These are phyloP conservation scores for Euphydryas editha DNA, from an alignment of 2,888 invertebrate species.

Conservation along the genomic window DNA sequence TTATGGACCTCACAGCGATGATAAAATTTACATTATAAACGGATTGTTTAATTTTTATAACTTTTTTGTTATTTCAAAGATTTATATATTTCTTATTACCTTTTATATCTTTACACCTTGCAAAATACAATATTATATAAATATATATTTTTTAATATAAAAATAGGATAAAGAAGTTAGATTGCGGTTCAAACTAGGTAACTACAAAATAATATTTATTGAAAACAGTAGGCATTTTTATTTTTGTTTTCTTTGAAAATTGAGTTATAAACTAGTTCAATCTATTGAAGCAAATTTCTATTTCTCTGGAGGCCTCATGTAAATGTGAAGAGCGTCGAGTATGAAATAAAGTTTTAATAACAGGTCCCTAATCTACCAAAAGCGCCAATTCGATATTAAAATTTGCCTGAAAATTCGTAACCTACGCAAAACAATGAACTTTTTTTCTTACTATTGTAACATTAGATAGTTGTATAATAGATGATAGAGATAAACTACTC, in stretches of 20 bases:
- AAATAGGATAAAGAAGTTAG: neutral
- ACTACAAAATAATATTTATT: neutral
- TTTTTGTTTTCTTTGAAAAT: neutral
- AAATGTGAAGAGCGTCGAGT: conserved; percentile 30
- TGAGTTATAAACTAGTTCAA: conserved; percentile 29
- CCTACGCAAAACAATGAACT: no score
- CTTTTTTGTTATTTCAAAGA: neutral
- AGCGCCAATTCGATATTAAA: conserved; percentile 45
- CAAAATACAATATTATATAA: no score
- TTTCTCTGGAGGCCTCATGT: conserved; percentile 36
- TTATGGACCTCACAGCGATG: conserved; percentile 50
- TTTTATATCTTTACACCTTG: neutral
- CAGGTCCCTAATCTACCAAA: conserved; percentile 23
- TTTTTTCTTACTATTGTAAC: no score
- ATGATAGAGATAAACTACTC: no score
- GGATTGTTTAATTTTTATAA: conserved; percentile 34
- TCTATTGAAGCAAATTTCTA: conserved; percentile 33
- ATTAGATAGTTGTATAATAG: no score
- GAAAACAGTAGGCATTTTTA: neutral
- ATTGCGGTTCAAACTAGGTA: neutral
- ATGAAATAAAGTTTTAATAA: conserved; percentile 27
- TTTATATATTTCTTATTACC: neutral
- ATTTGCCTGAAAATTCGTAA: conserved; percentile 46
- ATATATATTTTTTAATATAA: neutral
- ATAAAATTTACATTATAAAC: conserved; percentile 60